A percentile compares a stretch with the other conserved stretches of the same genome.
Conservation (phyloP, 35 echinoderm and acorn worm genomes). For the Hemicentrotus pulcherrimus region DNA sequence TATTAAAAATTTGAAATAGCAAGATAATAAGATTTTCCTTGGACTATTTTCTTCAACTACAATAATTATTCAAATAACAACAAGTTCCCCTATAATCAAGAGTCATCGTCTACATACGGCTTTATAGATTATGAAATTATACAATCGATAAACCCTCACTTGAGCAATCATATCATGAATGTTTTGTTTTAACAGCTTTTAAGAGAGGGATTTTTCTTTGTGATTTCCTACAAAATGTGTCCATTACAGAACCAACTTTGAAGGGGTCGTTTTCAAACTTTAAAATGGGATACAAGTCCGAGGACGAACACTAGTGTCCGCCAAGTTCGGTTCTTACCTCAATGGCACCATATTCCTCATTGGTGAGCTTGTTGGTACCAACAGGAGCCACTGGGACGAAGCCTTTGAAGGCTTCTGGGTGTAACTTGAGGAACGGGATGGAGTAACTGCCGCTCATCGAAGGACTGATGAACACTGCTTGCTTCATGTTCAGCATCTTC, state of each 20-base stretch:
- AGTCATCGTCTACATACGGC: neutral
- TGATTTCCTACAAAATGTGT: too few species aligned
- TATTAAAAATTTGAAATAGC: neutral
- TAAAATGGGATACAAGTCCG: too few species aligned
- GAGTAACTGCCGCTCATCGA: conserved; percentile 86
- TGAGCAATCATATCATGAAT: neutral
- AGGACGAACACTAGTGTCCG: too few species aligned
- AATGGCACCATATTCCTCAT: conserved; percentile 59
- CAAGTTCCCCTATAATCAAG: neutral
- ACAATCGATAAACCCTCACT: neutral
- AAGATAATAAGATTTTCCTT: neutral
- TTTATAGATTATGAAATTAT: neutral
- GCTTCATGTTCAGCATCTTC: conserved; percentile 46
- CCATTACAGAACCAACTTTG: too few species aligned
- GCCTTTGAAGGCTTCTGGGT: conserved; percentile 65
- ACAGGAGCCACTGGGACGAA: conserved; percentile 89
- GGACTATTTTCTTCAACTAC: neutral
- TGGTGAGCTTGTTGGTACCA: conserved; percentile 44
- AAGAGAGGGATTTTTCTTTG: too few species aligned
- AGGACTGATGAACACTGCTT: conserved; percentile 78
- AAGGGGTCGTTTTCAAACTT: too few species aligned
- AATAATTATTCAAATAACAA: neutral
- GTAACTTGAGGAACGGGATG: conserved; percentile 66
- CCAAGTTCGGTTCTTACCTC: conserved; percentile 46
- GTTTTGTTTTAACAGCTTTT: too few species aligned